Percentiles rank a stretch among this genome's conserved stretches.
phyloP scores from a whole-genome alignment of 2,888 invertebrate species.

The Athalia circularis region DNA sequence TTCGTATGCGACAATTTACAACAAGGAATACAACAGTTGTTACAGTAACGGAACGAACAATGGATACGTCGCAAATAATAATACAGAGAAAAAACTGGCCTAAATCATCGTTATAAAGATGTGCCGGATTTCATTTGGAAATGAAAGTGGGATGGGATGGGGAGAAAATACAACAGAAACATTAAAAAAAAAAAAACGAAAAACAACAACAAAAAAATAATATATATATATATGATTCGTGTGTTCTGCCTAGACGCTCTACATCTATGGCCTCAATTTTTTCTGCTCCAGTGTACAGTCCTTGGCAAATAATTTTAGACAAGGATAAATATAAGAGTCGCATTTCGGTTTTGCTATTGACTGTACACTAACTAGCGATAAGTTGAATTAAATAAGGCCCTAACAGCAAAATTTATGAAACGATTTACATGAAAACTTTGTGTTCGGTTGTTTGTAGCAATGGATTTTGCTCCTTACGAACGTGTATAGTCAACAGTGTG shows the following conservation, averaged over 20 bases:
- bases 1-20: slow-evolving; percentile 76
- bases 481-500: not conserved
- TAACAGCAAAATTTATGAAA: not conserved
- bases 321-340: not conserved
- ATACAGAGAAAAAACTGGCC: slow-evolving; percentile 71
- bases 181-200: slow-evolving; percentile 12
- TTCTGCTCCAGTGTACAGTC: slow-evolving; percentile 19
- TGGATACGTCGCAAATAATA: slow-evolving; percentile 77
- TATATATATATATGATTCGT: slow-evolving; percentile 28
- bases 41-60: slow-evolving; percentile 81
- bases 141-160: not conserved
- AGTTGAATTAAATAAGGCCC: slow-evolving; percentile 30
- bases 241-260: slow-evolving; percentile 44
- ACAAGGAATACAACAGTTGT: slow-evolving; percentile 78
- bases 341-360: slow-evolving; percentile 15
- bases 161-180: not conserved
- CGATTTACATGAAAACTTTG: not conserved
- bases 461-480: not conserved
- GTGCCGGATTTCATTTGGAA: slow-evolving; percentile 3
- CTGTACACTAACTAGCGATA: slow-evolving; percentile 19
- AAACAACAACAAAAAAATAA: not conserved
- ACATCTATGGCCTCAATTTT: slow-evolving; percentile 41
- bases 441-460: slow-evolving; percentile 4
- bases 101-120: slow-evolving; percentile 53
- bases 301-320: slow-evolving; percentile 28